phyloP scores from a whole-genome alignment of 2,113 vertebrate species.

The Malurus melanocephalus region DNA sequence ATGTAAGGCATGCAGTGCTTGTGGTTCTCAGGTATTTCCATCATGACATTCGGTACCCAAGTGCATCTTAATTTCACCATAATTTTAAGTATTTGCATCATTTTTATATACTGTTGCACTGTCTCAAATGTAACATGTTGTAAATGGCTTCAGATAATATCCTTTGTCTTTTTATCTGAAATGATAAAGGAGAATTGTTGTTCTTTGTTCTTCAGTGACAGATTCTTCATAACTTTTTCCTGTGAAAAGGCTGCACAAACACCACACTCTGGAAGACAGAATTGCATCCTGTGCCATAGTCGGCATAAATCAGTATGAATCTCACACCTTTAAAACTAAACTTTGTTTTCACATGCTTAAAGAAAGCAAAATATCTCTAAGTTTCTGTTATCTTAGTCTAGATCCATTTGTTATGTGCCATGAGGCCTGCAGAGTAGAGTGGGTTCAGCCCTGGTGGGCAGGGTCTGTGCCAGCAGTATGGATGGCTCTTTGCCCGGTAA shows the following conservation, averaged over 20 bases:
- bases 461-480: not conserved
- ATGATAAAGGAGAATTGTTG: not conserved
- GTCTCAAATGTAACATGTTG: not conserved
- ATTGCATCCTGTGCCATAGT: not conserved
- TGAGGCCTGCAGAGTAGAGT: not conserved
- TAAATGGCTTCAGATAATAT: not conserved
- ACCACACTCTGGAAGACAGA: not conserved
- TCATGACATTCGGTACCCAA: not conserved
- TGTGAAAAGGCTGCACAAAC: not conserved
- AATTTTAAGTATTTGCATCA: not conserved
- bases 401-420: not conserved
- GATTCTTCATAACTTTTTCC: not conserved
- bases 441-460: not conserved
- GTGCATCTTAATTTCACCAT: not conserved
- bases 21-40: not conserved
- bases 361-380: not conserved
- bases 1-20: fast-evolving
- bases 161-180: not conserved
- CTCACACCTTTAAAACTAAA: not conserved
- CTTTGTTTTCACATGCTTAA: not conserved
- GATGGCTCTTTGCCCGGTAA: not conserved
- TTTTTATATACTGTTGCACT: not conserved
- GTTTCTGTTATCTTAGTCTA: not conserved
- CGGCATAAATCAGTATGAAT: not conserved
- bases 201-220: not conserved